Evolutionary conservation across 2,888 invertebrate species (phyloP).

Genomic region (Drosophila acutilabella): DNA sequence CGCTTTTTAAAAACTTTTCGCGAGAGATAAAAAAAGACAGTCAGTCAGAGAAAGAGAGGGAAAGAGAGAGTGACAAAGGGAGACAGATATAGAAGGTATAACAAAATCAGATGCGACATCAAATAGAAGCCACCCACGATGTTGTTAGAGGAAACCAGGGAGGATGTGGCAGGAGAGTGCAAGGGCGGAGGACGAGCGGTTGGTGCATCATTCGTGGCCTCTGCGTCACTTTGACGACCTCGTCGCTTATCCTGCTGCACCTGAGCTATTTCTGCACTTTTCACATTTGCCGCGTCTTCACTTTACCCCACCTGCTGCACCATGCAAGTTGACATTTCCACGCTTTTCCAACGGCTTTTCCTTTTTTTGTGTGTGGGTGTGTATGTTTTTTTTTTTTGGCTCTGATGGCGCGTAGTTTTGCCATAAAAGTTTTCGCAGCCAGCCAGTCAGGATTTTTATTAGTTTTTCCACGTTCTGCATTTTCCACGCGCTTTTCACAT

Average conservation of each 20-base stretch:
- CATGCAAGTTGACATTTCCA: conserved; percentile 40
- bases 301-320: not conserved
- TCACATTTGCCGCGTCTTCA: conserved; percentile 62
- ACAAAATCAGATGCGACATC: conserved; percentile 44
- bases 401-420: conserved; percentile 72
- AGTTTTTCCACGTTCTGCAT: conserved; percentile 75
- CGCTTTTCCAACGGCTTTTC: conserved; percentile 46
- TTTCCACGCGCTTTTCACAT: conserved; percentile 76
- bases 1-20: conserved; percentile 41
- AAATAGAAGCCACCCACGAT: conserved; percentile 37
- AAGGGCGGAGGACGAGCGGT: not conserved
- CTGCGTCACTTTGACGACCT: conserved; percentile 69
- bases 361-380: conserved; percentile 22
- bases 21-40: not conserved
- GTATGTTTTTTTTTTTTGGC: conserved; percentile 30
- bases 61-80: not conserved
- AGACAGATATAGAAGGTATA: not conserved
- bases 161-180: not conserved
- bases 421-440: conserved; percentile 73
- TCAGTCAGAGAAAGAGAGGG: not conserved
- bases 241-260: conserved; percentile 72
- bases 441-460: conserved; percentile 76
- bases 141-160: conserved; percentile 11
- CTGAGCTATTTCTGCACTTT: conserved; percentile 78
- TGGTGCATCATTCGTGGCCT: conserved; percentile 32